Evolutionary conservation across 1,140 invertebrate genomes (phyloP), one percentile per base, ranked within the genome.

Genomic region (Leguminivora glycinivorella): DNA sequence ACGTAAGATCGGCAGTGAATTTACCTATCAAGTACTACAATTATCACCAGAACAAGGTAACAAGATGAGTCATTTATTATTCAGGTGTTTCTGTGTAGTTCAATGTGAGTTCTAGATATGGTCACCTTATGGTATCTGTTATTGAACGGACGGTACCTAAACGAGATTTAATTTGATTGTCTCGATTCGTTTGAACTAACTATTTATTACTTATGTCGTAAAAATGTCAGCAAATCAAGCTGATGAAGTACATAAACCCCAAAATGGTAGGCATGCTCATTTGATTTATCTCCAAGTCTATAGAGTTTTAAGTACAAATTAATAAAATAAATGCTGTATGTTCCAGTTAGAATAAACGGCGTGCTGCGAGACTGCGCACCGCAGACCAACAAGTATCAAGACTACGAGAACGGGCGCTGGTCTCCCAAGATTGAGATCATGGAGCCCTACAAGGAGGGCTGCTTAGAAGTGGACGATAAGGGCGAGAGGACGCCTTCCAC

Each of bases 301-400:
- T n/a, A 14, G 14, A 14, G 14, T 43, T 4, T 4, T 14, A 43
- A 4, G 40, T 4, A 10, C 4, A 4, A 14, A 43, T n/a, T 12
- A 40, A 40, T 40, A 3, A 40, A 19, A 17, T 9, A 52, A 19
- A 17, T 52, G 17, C 17, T 22, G 43, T 0, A 67, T 71, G 60
- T 93, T 93, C 34, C 91, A 95, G 94, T 94, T 73, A 90, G 92
- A 70, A 92, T 96, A 25, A 94, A 93, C 56, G 93, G 92, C 14
- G 94, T 94, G 10, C 90, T 94, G 56, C 92, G 96, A 47, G 95
- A 95, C 70, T 97, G 96, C 79, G 95, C 96, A 0, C 86, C 93
- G 1, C 96, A 97, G 80, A 95, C 94, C 75, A 88, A 95, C 69
- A 92, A 91, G 4, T 93, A 93, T 72, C 93, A 94, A 78, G 92